Evolutionary conservation across 2,888 invertebrate species (phyloP).

Genomic region (Pandemis corylana): DNA sequence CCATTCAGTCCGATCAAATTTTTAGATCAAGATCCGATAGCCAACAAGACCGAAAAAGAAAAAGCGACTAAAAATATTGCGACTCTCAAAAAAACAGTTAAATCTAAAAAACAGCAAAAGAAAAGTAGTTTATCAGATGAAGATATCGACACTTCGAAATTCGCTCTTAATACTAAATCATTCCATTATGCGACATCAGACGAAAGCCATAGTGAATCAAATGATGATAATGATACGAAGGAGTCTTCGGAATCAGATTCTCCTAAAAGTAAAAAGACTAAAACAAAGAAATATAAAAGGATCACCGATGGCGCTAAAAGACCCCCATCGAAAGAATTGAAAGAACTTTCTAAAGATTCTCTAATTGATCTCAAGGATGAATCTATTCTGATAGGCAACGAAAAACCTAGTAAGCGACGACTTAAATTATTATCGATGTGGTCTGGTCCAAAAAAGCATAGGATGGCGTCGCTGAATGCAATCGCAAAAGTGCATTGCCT

Average conservation of each 20-base stretch:
- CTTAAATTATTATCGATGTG: slow-evolving; percentile 88
- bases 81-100: slow-evolving; percentile 60
- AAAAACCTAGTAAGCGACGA: slow-evolving; percentile 79
- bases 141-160: slow-evolving; percentile 75
- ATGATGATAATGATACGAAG: slow-evolving; percentile 77
- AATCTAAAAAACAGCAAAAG: slow-evolving; percentile 65
- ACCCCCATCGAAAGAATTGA: slow-evolving; percentile 73
- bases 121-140: slow-evolving; percentile 72
- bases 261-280: slow-evolving; percentile 69
- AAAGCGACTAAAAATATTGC: slow-evolving; percentile 48
- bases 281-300: slow-evolving; percentile 75
- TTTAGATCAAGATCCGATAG: slow-evolving; percentile 64
- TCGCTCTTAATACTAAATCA: slow-evolving; percentile 70
- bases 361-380: slow-evolving; percentile 76
- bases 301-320: slow-evolving; percentile 72
- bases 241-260: slow-evolving; percentile 75
- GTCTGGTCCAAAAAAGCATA: slow-evolving; percentile 92
- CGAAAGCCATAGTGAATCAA: slow-evolving; percentile 76
- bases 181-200: slow-evolving; percentile 75
- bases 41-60: slow-evolving; percentile 57
- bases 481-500: slow-evolving; percentile 95
- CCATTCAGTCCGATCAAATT: slow-evolving; percentile 79
- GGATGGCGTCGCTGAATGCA: slow-evolving; percentile 95
- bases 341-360: slow-evolving; percentile 79
- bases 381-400: slow-evolving; percentile 64